Evolutionary conservation across 2,113 vertebrate genomes (phyloP), one percentile per base, ranked within the genome.

Genomic region (Falco punctatus): DNA sequence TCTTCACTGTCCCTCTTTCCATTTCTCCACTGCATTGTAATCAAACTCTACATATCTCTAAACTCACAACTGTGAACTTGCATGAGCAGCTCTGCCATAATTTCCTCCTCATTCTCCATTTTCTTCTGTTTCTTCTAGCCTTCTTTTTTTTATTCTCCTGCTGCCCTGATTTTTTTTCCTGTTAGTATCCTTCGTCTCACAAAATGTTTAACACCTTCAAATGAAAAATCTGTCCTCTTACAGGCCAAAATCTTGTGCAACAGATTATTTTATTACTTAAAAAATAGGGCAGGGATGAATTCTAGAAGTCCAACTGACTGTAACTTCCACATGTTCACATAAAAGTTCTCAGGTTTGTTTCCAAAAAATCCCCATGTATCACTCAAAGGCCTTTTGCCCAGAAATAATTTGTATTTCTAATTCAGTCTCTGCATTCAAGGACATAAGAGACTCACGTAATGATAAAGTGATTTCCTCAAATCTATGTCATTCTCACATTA

Each of bases 401-500:
- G 24, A 48, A 90, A 78, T 22, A 66, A 80, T 44, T 65, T 54
- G 5, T 11, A 48, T 88, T 69, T 74, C 7, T 52, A 79, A 27
- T 82, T 81, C 49, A 59, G 2, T 44, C n/a, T 75, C 28, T 94
- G n/a, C 42, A 55, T 64, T 73, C 17, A 91, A 67, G 27, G 59
- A 27, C 5, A 2, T 11, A 42, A 54, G 8, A 69, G 3, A 70
- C 27, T 27, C 23, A 40, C 0, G 0, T 28, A 83, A 28, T 9
- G 28, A 35, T 48, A 38, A 46, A 5, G 9, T 51, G 10, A 65
- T 79, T 87, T 77, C 40, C 49, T 69, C n/a, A 82, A 80, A 93
- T 52, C 16, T 81, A 11, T 3, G 3, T 12, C 1, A 4, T 44
- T 69, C 15, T 65, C 4, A 0, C 24, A 51, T 21, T 35, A 40